Evolutionary conservation across 1,140 invertebrate genomes (phyloP).

Genomic region (Zaprionus africanus): DNA sequence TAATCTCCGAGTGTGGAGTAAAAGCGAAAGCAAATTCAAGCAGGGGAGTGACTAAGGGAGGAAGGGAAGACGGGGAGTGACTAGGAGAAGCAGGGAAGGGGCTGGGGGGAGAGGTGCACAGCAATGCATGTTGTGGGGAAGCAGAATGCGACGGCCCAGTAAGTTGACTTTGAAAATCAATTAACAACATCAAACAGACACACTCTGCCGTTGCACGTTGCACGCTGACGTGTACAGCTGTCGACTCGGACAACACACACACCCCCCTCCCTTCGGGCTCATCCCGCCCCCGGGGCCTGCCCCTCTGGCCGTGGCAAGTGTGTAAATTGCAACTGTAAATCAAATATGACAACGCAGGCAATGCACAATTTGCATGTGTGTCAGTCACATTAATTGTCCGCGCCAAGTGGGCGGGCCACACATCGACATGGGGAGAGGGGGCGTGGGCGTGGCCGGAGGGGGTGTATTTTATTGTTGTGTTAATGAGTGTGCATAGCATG

Average conservation of each 20-base stretch:
- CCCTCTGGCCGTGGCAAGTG: slow-evolving; percentile 53
- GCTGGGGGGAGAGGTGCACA: too few relatives aligned
- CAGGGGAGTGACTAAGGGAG: slow-evolving; percentile 4
- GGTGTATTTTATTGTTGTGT: slow-evolving; percentile 77
- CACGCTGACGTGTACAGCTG: slow-evolving; percentile 79
- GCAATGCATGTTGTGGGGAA: not conserved
- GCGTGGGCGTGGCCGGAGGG: not conserved
- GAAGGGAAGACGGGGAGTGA: not conserved
- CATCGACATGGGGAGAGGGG: too few relatives aligned
- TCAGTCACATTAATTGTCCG: slow-evolving; percentile 81
- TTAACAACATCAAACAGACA: slow-evolving; percentile 84
- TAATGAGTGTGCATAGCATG: slow-evolving; percentile 76
- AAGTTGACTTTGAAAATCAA: slow-evolving; percentile 84
- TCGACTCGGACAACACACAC: slow-evolving; percentile 21
- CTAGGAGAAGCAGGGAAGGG: too few relatives aligned
- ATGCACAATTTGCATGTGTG: slow-evolving; percentile 80
- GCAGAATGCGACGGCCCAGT: slow-evolving; percentile 27
- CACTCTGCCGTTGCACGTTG: slow-evolving; percentile 21
- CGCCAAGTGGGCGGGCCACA: slow-evolving; percentile 21
- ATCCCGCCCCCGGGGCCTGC: not conserved
- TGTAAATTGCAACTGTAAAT: slow-evolving; percentile 84
- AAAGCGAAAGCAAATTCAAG: slow-evolving; percentile 59
- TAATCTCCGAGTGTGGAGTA: slow-evolving; percentile 67
- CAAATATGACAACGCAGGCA: slow-evolving; percentile 82
- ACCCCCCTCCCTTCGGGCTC: not conserved